Conservation (phyloP, 2,113 vertebrate genomes). For the Hassar affinis region DNA sequence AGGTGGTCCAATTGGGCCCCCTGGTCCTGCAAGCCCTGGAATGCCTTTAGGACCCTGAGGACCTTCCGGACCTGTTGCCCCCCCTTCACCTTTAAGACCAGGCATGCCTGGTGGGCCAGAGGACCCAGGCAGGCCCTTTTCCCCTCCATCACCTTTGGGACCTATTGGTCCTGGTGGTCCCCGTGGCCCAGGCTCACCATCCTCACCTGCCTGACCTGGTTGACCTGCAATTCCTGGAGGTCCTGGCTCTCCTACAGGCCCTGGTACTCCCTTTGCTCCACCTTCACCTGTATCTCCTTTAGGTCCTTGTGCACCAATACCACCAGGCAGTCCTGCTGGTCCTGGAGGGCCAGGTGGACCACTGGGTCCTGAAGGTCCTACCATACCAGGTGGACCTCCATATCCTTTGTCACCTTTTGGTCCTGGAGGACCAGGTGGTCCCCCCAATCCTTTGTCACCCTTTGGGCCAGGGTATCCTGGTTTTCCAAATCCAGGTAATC, state of each 20-base stretch:
- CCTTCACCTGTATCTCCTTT: slow-evolving; percentile 86
- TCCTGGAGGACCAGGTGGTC: slow-evolving; percentile 79
- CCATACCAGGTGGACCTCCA: slow-evolving; percentile 80
- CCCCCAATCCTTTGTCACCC: slow-evolving; percentile 84
- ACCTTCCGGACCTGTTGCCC: slow-evolving; percentile 81
- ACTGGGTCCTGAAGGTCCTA: slow-evolving; percentile 80
- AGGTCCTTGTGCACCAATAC: slow-evolving; percentile 80
- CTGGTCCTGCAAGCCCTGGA: slow-evolving; percentile 84
- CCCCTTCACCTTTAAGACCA: slow-evolving; percentile 82
- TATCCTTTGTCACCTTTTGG: slow-evolving; percentile 89
- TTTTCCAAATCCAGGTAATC: slow-evolving; percentile 88
- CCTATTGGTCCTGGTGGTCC: slow-evolving; percentile 83
- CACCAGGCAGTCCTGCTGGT: slow-evolving; percentile 81
- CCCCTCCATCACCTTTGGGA: slow-evolving; percentile 86
- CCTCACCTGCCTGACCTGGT: slow-evolving; percentile 84
- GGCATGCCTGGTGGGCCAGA: slow-evolving; percentile 78
- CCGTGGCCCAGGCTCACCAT: slow-evolving; percentile 83
- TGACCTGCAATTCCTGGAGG: slow-evolving; percentile 86
- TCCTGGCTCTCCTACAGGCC: slow-evolving; percentile 83
- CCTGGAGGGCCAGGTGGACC: slow-evolving; percentile 82
- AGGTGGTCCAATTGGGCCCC: slow-evolving; percentile 83
- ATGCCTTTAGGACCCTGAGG: slow-evolving; percentile 89
- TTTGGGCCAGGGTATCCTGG: slow-evolving; percentile 88
- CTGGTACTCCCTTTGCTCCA: slow-evolving; percentile 84
- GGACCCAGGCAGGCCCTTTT: slow-evolving; percentile 83